A percentile compares a stretch with the other conserved stretches of the same genome.
Evolutionary conservation across 2,888 invertebrate genomes (phyloP).

Genomic region (Loripinus fragilis): DNA sequence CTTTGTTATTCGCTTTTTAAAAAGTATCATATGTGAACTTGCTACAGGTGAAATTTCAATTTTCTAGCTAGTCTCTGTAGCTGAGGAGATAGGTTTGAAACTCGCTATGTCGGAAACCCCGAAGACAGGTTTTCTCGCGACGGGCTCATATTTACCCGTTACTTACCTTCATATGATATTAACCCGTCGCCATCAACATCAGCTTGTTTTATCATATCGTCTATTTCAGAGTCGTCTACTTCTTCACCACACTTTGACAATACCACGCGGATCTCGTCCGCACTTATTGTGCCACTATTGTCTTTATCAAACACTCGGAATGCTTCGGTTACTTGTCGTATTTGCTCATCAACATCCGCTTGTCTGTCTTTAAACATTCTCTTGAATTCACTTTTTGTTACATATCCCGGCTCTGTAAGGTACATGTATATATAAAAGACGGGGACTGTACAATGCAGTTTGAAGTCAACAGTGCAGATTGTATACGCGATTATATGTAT

Average conservation of each 20-base stretch:
- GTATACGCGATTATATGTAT: no score
- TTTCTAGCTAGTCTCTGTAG: no score
- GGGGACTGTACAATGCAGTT: no score
- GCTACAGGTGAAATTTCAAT: no score
- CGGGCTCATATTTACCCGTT: no score
- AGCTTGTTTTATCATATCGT: conserved; percentile 35
- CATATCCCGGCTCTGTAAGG: conserved; percentile 45
- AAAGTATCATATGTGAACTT: no score
- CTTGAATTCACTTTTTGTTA: conserved; percentile 43
- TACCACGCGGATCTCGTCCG: conserved; percentile 45
- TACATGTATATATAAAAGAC: no score
- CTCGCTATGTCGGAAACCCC: no score
- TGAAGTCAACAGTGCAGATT: no score
- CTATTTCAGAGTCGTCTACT: conserved; percentile 41
- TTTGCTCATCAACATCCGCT: conserved; percentile 36
- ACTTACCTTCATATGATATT: conserved; percentile 46
- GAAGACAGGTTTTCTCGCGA: no score
- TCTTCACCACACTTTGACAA: conserved; percentile 41
- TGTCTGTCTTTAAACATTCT: conserved; percentile 37
- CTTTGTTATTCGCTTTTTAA: no score
- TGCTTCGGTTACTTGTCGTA: conserved; percentile 41
- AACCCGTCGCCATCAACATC: conserved; percentile 49
- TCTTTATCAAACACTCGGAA: conserved; percentile 56
- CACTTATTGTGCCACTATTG: conserved; percentile 26
- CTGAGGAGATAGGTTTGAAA: no score